Base-by-base conservation (phyloP, 2,797 vertebrate genomes). In the Melanotaenia pygmaea region DNA sequence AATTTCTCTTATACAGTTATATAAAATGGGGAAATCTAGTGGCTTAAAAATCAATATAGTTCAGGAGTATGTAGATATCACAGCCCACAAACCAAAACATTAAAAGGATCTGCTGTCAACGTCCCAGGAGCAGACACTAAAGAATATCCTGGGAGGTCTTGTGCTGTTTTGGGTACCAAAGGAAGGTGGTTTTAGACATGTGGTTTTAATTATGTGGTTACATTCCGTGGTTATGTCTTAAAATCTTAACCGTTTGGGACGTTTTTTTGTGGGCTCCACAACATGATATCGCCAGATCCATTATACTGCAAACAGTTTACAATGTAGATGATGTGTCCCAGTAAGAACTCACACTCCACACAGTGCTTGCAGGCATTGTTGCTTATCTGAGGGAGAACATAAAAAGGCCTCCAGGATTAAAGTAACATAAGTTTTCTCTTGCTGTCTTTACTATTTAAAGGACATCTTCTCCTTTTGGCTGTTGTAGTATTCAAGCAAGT, bases 381-480 rank as follows among this genome's bases (percentile, higher is more conserved):
- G 72, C 82, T 61, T 72, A 73, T 82, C 74, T 67, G 61, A 80
- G 43, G 76, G 56, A 76, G 74, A 81, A 82, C 74, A 82, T 69
- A 69, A 80, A 81, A 64, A 80, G 47, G 76, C 78, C 87, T 65
- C 50, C 16, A 85, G 82, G 82, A 83, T 66, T 51, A 72, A 70
- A 80, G 79, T 85, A 83, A 84, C 79, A 76, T 84, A 85, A 91
- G 84, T 77, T 87, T 81, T 59, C 64, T 82, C 64, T 82, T 54
- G 74, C 68, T 61, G 47, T 74, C 81, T 91, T 86, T 76, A 87
- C 77, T 88, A 88, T 91, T 88, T 78, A 91, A 91, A 92, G 92
- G 87, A 88, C 92, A 89, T 76, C 53, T 69, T 86, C 77, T 77
- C 85, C 89, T 91, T 86, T 85, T 89, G 88, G 88, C 88, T 87